phyloP scores from a whole-genome alignment of 2,113 vertebrate genomes.

The Prolemur simus region DNA sequence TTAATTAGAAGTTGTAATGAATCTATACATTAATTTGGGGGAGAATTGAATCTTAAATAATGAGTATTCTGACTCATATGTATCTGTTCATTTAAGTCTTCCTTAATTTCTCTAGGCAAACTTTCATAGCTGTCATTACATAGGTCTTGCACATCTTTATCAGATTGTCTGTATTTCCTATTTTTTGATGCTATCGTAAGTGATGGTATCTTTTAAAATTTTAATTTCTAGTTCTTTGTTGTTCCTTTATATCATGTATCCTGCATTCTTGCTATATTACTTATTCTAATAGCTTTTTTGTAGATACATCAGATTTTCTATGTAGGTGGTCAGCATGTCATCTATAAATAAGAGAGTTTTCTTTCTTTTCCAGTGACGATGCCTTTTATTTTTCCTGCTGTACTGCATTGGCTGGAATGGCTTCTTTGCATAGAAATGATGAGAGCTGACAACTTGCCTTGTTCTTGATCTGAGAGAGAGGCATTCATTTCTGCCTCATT shows the following conservation, averaged over 20 bases:
- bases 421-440: neutral
- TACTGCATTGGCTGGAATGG: neutral
- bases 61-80: neutral
- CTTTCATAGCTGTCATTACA: neutral
- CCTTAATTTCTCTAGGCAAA: neutral
- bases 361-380: neutral
- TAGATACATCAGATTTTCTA: neutral
- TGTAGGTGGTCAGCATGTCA: neutral
- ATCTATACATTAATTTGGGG: too few relatives aligned
- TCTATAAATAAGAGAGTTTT: neutral
- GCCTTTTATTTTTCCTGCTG: neutral
- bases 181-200: neutral
- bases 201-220: neutral
- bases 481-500: neutral
- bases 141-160: neutral
- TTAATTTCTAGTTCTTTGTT: neutral
- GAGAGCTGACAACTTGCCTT: neutral
- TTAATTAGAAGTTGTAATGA: too few relatives aligned
- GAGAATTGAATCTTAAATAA: too few relatives aligned
- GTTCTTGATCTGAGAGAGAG: neutral
- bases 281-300: slow-evolving; percentile 6
- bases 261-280: neutral
- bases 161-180: neutral
- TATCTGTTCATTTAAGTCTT: neutral
- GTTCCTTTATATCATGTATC: neutral